A percentile compares a stretch with the other conserved stretches of the same genome.
phyloP scores from a whole-genome alignment of 2,888 invertebrate genomes.

The Hypomecis punctinalis region DNA sequence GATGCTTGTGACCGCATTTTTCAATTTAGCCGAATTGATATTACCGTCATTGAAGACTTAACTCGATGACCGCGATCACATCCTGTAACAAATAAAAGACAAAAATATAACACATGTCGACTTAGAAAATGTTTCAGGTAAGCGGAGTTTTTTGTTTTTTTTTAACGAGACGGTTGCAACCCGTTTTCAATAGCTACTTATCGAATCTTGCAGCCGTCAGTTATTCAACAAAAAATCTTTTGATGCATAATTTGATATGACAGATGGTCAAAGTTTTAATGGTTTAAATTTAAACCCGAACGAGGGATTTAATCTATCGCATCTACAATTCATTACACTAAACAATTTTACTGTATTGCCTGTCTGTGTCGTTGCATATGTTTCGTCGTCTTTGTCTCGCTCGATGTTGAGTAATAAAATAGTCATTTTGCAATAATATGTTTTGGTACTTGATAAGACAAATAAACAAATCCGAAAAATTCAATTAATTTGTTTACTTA shows the following conservation, averaged over 20 bases:
- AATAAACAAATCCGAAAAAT: neutral
- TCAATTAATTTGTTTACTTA: neutral
- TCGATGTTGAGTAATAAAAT: too few species aligned
- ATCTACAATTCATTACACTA: too few species aligned
- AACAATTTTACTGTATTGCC: too few species aligned
- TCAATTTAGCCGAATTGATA: constrained; percentile 65
- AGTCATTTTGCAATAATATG: too few species aligned
- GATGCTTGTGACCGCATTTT: constrained; percentile 82
- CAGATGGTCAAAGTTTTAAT: constrained; percentile 57
- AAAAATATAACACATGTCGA: neutral
- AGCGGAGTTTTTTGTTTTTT: neutral
- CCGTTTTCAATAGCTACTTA: constrained; percentile 46
- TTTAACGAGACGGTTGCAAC: constrained; percentile 46
- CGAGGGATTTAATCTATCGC: too few species aligned
- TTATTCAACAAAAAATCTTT: constrained; percentile 56
- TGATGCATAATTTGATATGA: constrained; percentile 56
- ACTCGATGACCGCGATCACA: constrained; percentile 65
- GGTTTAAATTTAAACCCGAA: too few species aligned
- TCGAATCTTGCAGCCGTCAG: constrained; percentile 55
- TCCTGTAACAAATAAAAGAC: constrained; percentile 75
- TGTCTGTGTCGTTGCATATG: too few species aligned
- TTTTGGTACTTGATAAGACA: too few species aligned
- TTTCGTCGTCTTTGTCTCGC: too few species aligned
- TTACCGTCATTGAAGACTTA: constrained; percentile 71
- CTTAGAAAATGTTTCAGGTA: neutral